Base-by-base conservation (phyloP, 2,888 invertebrate genomes). In the Athalia rosae region DNA sequence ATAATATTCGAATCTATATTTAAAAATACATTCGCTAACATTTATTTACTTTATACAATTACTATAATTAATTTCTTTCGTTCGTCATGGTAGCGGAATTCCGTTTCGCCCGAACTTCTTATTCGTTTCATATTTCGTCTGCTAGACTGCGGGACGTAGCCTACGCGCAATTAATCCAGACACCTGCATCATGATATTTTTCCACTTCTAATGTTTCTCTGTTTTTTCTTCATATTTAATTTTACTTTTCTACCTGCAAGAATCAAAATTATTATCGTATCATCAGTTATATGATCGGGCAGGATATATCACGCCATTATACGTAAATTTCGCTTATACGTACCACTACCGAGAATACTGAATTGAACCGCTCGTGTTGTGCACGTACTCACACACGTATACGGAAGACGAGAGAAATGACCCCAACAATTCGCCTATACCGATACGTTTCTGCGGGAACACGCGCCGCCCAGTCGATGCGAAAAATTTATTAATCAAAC, bases 221-320 rank as follows among this genome's bases (percentile, higher is more conserved):
- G 9, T 53, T 9, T 6, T 7, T 11, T 6, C 9, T 6, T 4
- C n/a, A 53, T 53, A 0, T 53, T 11, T 4, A 53, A 53, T 50
- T 53, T 47, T 13, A 8, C 47, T 3, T 56, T 71, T 56, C 50
- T 58, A 50, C 56, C n/a, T n/a, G n/a, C 71, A 71, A 56, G 41
- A 58, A 56, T 43, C 56, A n/a, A 45, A 71, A 71, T 71, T 67
- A 58, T 71, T 50, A 50, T 78, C 28, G 64, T 53, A 79, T 78
- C 66, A 76, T 82, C 82, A 82, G 84, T 85, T 85, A 86, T 85
- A 84, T 84, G 85, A 85, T 82, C 83, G 66, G 80, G 77, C 79
- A 79, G 79, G 28, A 28, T 28, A 28, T 28, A 83, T 82, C 83
- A 77, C 79, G 80, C 83, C 81, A 83, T 78, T 41, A 53, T n/a